A percentile compares a stretch with the other conserved stretches of the same genome.
phyloP scores from a whole-genome alignment of 2,113 vertebrate genomes.

The Petrocephalus microphthalmus region DNA sequence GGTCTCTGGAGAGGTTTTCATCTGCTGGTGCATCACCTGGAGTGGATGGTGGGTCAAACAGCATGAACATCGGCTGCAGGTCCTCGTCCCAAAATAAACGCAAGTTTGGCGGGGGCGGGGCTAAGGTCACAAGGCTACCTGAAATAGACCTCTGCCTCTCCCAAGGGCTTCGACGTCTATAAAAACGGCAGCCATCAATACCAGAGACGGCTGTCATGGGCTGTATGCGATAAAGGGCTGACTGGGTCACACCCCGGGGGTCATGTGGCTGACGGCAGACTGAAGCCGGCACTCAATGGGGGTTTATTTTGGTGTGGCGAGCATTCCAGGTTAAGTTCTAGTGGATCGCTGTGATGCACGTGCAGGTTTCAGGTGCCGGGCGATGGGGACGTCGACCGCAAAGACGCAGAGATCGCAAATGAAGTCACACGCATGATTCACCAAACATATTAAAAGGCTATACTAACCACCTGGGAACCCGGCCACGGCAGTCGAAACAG shows the following conservation, averaged over 20 bases:
- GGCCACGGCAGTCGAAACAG: not conserved
- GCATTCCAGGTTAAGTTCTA: not conserved
- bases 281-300: not conserved
- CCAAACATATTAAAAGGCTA: not conserved
- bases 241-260: not conserved
- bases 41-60: not conserved
- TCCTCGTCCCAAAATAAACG: not conserved
- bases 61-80: not conserved
- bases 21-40: not conserved
- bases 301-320: not conserved
- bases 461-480: not conserved
- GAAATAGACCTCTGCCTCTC: not conserved
- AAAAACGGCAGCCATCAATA: not conserved
- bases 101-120: not conserved
- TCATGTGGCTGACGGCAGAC: not conserved
- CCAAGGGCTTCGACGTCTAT: not conserved
- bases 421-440: not conserved
- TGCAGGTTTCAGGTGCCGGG: not conserved
- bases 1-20: not conserved
- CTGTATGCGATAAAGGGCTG: not conserved
- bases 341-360: not conserved
- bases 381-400: not conserved
- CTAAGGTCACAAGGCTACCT: not conserved
- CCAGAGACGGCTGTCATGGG: not conserved
- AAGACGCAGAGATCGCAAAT: not conserved